Evolutionary conservation across 2,797 vertebrate genomes (phyloP), one percentile per base, ranked within the genome.

Genomic region (Poeciliopsis gracilis): DNA sequence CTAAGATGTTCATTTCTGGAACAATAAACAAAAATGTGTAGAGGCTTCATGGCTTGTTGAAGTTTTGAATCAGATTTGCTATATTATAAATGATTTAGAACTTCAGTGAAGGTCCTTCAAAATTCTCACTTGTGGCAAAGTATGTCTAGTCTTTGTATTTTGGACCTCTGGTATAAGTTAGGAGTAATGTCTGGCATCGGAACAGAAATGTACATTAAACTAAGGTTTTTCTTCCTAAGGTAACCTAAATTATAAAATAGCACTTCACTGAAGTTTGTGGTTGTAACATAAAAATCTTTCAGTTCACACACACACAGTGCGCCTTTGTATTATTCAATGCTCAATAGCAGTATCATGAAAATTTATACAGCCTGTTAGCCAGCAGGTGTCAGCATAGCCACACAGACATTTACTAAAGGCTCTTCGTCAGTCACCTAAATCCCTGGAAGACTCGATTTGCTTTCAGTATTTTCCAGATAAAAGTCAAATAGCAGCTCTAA

Each of bases 321-420:
- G 15, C 13, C 25, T 59, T 30, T 59, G n/a, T 59, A 59, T 28
- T 28, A 51, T 51, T 51, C 49, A 51, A 18, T 23, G 18, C 49
- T 51, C 49, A 51, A 51, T 13, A 30, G 1, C 28, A 41, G 28
- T 36, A 25, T 25, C 0, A 38, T 43, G 66, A 23, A 36, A 10
- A 75, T 45, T 41, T 41, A 43, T 76, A 18, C n/a, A 0, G 1
- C 51, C 25, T 5, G 15, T 45, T 0, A 33, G 38, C 46, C 73
- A 79, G 63, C 78, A 88, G 80, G 63, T 74, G 83, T 46, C 63
- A 28, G 2, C 69, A 15, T 38, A 0, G 1, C 20, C 69, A 0
- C 11, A 30, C 15, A 71, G 12, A 67, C 41, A 67, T 66, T 20
- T 13, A 18, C 16, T 38, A 1, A 66, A 66, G 18, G 61, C 3